Conservation (phyloP, 1,140 invertebrate genomes). For the Stegodyphus dumicola region DNA sequence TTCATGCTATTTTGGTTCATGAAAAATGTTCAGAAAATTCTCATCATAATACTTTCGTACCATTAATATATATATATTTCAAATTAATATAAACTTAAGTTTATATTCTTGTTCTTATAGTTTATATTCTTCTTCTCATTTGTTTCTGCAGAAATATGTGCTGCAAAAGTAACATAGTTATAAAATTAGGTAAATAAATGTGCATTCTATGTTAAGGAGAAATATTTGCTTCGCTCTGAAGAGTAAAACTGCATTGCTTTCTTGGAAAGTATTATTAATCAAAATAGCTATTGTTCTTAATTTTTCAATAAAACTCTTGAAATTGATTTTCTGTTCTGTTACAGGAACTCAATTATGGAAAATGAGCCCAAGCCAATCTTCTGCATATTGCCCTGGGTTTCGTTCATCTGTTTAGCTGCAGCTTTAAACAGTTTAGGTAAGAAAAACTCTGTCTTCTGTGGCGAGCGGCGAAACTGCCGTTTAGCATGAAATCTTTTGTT, state of each 20-base stretch:
- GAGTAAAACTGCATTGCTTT: not conserved
- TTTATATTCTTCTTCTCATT: too few species aligned
- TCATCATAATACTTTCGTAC: too few species aligned
- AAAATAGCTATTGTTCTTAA: not conserved
- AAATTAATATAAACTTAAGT: too few species aligned
- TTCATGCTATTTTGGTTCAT: too few species aligned
- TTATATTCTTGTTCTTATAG: too few species aligned
- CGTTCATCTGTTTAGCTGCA: slow-evolving; percentile 31
- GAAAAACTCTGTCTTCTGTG: not conserved
- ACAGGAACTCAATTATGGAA: slow-evolving; percentile 46
- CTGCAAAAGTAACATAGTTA: too few species aligned
- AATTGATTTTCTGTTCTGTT: slow-evolving; percentile 1
- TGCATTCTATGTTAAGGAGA: too few species aligned
- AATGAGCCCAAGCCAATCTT: slow-evolving; percentile 49
- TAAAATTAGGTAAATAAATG: too few species aligned
- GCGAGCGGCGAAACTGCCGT: slow-evolving; percentile 35
- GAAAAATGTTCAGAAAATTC: too few species aligned
- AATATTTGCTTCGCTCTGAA: not conserved
- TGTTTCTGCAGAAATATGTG: too few species aligned
- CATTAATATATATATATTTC: too few species aligned
- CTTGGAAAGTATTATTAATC: not conserved
- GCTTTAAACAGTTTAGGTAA: slow-evolving; percentile 51
- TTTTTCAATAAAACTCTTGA: not conserved
- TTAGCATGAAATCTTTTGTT: slow-evolving; percentile 56
- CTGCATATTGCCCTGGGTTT: slow-evolving; percentile 30